phyloP scores from a whole-genome alignment of 92 coral and sea anemone species.

The Isaurus tuberculatus region DNA sequence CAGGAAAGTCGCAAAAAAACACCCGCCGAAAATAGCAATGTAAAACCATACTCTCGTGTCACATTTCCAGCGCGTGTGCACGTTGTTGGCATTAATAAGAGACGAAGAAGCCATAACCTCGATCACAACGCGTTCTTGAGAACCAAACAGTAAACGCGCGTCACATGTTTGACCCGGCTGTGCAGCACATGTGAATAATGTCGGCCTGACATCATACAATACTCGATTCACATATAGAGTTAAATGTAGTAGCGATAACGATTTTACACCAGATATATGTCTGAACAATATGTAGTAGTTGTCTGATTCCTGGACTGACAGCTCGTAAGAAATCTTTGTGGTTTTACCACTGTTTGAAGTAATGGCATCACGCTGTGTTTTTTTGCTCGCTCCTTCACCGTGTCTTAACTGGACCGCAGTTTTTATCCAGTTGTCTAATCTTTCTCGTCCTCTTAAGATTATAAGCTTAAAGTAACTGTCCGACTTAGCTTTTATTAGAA shows the following conservation, averaged over 20 bases:
- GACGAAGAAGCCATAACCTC: conserved; percentile 59
- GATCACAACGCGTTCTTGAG: conserved; percentile 71
- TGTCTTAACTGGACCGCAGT: neutral
- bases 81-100: conserved; percentile 56
- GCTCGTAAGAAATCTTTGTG: conserved; percentile 71
- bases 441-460: conserved; percentile 76
- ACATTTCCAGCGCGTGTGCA: conserved; percentile 72
- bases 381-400: conserved; percentile 1
- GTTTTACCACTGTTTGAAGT: conserved; percentile 32
- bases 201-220: conserved; percentile 64
- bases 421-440: conserved; percentile 80
- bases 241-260: conserved; percentile 55
- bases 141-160: conserved; percentile 72
- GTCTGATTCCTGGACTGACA: conserved; percentile 59
- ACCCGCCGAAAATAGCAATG: conserved; percentile 77
- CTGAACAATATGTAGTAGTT: conserved; percentile 75
- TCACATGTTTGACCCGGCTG: conserved; percentile 63
- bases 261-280: conserved; percentile 54
- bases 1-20: conserved; percentile 49
- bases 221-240: conserved; percentile 62
- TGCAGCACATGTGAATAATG: conserved; percentile 70
- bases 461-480: conserved; percentile 71
- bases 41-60: conserved; percentile 88
- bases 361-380: conserved; percentile 5
- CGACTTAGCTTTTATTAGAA: conserved; percentile 70